These are phyloP conservation scores for Scaptomyza reducta DNA, from an alignment of 2,888 invertebrate genomes.

Conservation along the genomic window DNA sequence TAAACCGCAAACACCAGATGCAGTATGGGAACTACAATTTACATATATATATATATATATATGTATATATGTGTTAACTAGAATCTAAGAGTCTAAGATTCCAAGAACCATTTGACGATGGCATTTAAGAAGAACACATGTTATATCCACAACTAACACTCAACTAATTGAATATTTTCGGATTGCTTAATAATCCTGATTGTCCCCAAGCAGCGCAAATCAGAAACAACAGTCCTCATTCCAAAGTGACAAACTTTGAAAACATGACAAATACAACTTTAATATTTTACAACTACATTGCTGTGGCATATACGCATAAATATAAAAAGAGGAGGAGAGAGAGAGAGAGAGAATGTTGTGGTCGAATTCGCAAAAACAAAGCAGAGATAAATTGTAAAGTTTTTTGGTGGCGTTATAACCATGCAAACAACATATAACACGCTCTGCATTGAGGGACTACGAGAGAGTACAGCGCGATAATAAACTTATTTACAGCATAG, in stretches of 20 bases:
- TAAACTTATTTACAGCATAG: constrained; percentile 82
- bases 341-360: constrained; percentile 1
- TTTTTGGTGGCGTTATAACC: constrained; percentile 22
- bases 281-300: constrained; percentile 2
- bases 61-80: too few species aligned
- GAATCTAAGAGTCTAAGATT: too few species aligned
- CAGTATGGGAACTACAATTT: not conserved
- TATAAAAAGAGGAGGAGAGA: not conserved
- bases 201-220: not conserved
- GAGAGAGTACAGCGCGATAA: constrained; percentile 57
- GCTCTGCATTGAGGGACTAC: constrained; percentile 31
- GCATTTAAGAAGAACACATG: not conserved
- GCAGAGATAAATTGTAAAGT: constrained; percentile 38
- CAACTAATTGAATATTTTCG: constrained; percentile 4
- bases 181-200: constrained; percentile 5
- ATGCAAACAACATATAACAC: constrained; percentile 8
- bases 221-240: not conserved
- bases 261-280: constrained; percentile 8
- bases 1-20: not conserved
- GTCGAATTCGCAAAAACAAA: constrained; percentile 29
- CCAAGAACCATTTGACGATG: not conserved
- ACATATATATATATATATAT: too few species aligned
- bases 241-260: constrained; percentile 6
- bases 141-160: not conserved
- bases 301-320: not conserved